Evolutionary conservation across 1,140 invertebrate species (phyloP).

Genomic region (Drosophila teissieri): DNA sequence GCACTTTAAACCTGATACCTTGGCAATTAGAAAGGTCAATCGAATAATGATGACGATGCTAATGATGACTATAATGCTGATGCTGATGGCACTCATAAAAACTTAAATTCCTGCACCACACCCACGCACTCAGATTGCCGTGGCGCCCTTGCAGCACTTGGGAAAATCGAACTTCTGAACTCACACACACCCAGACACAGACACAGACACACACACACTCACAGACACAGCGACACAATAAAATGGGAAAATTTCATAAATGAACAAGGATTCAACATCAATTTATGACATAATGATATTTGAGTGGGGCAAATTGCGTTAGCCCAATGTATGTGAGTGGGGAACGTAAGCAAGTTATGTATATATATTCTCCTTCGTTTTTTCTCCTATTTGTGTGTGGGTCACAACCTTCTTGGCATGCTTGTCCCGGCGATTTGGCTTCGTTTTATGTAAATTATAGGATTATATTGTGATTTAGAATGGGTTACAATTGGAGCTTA

Average conservation of each 20-base stretch:
- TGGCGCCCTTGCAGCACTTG: slow-evolving; percentile 10
- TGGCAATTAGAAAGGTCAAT: slow-evolving; percentile 68
- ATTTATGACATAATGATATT: slow-evolving; percentile 80
- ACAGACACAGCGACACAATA: slow-evolving; percentile 5
- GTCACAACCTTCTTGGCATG: slow-evolving; percentile 61
- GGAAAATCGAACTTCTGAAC: slow-evolving; percentile 56
- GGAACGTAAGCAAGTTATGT: slow-evolving; percentile 3
- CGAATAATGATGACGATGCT: slow-evolving; percentile 29
- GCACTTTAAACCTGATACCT: slow-evolving; percentile 57
- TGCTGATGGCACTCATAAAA: slow-evolving; percentile 38
- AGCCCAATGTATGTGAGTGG: slow-evolving; percentile 37
- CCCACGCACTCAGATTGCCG: slow-evolving; percentile 7
- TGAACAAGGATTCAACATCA: slow-evolving; percentile 78
- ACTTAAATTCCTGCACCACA: slow-evolving; percentile 41
- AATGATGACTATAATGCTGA: slow-evolving; percentile 14
- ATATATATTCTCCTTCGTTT: background rate
- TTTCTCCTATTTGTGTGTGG: slow-evolving; percentile 1
- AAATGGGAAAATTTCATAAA: slow-evolving; percentile 79
- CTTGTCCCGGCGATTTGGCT: slow-evolving; percentile 46
- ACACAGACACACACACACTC: slow-evolving; percentile 7
- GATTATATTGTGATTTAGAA: slow-evolving; percentile 81
- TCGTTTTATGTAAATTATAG: slow-evolving; percentile 81
- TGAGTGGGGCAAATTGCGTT: slow-evolving; percentile 62
- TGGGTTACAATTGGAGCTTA: slow-evolving; percentile 67
- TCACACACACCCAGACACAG: slow-evolving; percentile 17